phyloP scores from a whole-genome alignment of 92 coral and sea anemone species.

The Epizoanthus illoricatus region DNA sequence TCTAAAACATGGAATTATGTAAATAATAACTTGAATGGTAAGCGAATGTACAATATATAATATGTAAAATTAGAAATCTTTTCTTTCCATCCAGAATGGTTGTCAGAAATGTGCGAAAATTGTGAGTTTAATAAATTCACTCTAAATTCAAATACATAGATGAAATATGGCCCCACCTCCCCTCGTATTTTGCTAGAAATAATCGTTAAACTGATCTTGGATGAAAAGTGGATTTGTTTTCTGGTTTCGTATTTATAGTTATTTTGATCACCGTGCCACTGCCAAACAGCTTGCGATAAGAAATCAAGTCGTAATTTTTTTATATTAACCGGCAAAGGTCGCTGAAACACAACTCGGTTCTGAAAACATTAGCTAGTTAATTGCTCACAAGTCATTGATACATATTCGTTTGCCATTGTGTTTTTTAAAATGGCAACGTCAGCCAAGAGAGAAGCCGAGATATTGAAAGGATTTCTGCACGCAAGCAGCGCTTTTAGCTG shows the following conservation, averaged over 20 bases:
- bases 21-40: conserved; percentile 34
- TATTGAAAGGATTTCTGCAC: not conserved
- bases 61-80: conserved; percentile 18
- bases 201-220: conserved; percentile 16
- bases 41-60: conserved; percentile 32
- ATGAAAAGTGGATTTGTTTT: not conserved
- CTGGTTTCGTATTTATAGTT: not conserved
- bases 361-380: too few relatives aligned
- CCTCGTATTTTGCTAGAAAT: conserved; percentile 32
- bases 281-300: too few relatives aligned
- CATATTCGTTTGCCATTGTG: too few relatives aligned
- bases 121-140: not conserved
- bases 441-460: too few relatives aligned
- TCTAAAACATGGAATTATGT: conserved; percentile 26
- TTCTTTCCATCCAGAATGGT: not conserved
- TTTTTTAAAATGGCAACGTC: too few relatives aligned
- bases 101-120: conserved; percentile 8
- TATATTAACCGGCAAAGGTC: too few relatives aligned
- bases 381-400: too few relatives aligned
- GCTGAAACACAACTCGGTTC: too few relatives aligned
- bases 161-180: not conserved
- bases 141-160: not conserved
- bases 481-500: not conserved
- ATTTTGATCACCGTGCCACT: not conserved
- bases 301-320: too few relatives aligned